These are phyloP conservation scores for Leucoptera coffeella DNA, from an alignment of 2,888 invertebrate genomes.

Conservation along the genomic window DNA sequence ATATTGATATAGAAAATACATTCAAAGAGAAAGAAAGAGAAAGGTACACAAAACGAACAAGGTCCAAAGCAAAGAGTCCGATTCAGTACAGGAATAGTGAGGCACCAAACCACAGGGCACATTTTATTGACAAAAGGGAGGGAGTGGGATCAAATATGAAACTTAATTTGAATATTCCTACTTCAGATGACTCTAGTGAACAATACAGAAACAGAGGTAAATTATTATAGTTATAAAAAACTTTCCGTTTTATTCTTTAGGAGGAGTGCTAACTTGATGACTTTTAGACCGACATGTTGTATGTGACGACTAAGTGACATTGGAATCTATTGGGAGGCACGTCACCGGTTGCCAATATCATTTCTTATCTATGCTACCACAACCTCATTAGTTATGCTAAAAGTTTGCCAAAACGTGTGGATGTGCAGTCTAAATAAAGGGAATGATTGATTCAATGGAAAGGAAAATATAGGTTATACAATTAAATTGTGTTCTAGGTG, in stretches of 20 bases:
- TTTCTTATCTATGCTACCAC: too few species aligned
- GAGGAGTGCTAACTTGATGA: too few species aligned
- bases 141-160: constrained; percentile 42
- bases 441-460: too few species aligned
- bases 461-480: not conserved
- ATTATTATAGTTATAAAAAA: too few species aligned
- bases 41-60: constrained; percentile 39
- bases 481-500: constrained; percentile 11
- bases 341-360: too few species aligned
- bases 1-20: constrained; percentile 30
- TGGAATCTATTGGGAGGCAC: too few species aligned
- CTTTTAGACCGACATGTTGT: too few species aligned
- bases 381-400: too few species aligned
- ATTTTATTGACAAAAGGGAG: constrained; percentile 47
- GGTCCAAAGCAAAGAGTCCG: constrained; percentile 43
- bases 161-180: constrained; percentile 49
- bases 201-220: constrained; percentile 43
- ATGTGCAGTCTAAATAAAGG: too few species aligned
- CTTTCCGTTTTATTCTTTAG: too few species aligned
- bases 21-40: constrained; percentile 37
- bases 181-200: constrained; percentile 58
- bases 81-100: constrained; percentile 27
- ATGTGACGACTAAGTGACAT: too few species aligned
- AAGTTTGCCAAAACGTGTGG: too few species aligned
- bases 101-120: constrained; percentile 23